These are phyloP conservation scores for Cathartes aura DNA, from an alignment of 2,113 vertebrate species.

Conservation along the genomic window DNA sequence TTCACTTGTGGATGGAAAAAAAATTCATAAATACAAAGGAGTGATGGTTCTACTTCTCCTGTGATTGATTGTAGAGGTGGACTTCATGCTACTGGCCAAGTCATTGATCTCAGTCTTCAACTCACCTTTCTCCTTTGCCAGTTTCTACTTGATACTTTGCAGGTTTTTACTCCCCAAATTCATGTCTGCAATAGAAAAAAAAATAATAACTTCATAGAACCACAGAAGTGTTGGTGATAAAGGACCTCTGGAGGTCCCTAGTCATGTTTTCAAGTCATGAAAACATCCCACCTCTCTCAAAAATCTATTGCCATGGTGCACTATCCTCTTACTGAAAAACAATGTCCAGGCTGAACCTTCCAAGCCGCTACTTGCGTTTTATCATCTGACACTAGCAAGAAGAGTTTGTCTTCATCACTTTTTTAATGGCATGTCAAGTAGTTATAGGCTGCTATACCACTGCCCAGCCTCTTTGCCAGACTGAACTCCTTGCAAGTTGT, in stretches of 20 bases:
- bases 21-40: neutral
- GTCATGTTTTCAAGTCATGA: neutral
- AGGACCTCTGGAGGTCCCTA: neutral
- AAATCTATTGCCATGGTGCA: neutral
- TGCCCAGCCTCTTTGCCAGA: neutral
- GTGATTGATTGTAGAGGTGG: neutral
- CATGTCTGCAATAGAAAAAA: neutral
- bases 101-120: constrained; percentile 74
- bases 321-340: neutral
- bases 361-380: neutral
- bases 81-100: constrained; percentile 68
- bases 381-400: neutral
- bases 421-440: neutral
- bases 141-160: constrained; percentile 75
- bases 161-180: constrained; percentile 73
- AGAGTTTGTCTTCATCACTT: neutral
- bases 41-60: neutral
- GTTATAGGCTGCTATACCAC: neutral
- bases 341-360: neutral
- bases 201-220: neutral
- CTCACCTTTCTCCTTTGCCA: constrained; percentile 16
- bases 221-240: neutral
- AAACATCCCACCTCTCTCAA: neutral
- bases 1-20: neutral
- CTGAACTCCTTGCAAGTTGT: neutral